phyloP scores from a whole-genome alignment of 2,797 vertebrate genomes.

The Scolopax rusticola region DNA sequence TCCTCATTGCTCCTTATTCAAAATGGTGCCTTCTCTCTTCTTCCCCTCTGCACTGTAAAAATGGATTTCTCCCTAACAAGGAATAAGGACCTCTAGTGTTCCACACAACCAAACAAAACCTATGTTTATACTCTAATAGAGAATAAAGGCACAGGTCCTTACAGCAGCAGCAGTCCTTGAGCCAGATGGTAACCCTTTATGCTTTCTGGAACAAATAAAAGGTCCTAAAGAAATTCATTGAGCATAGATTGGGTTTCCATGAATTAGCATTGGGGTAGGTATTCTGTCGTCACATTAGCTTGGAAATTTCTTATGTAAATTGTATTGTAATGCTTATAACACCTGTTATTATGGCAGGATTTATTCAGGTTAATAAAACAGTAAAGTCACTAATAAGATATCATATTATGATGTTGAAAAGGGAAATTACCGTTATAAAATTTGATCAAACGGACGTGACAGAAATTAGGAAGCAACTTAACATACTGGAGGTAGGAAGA shows the following conservation, averaged over 20 bases:
- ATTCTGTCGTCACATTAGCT: not conserved
- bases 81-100: not conserved
- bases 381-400: not conserved
- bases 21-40: not conserved
- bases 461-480: slow-evolving; percentile 6
- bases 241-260: not conserved
- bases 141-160: not conserved
- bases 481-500: not conserved
- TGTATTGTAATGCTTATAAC: not conserved
- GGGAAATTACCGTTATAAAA: not conserved
- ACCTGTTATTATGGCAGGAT: slow-evolving; percentile 20
- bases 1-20: not conserved
- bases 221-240: not conserved
- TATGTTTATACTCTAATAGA: not conserved
- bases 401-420: not conserved
- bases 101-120: not conserved
- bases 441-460: not conserved
- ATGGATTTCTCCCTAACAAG: not conserved
- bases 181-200: not conserved
- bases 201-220: not conserved
- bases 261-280: not conserved
- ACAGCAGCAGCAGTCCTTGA: not conserved
- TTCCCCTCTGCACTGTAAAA: not conserved
- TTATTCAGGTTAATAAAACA: slow-evolving; percentile 23
- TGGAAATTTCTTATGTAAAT: slow-evolving; percentile 14